Evolutionary conservation across 2,113 vertebrate genomes (phyloP).

Genomic region (Heterotis niloticus): DNA sequence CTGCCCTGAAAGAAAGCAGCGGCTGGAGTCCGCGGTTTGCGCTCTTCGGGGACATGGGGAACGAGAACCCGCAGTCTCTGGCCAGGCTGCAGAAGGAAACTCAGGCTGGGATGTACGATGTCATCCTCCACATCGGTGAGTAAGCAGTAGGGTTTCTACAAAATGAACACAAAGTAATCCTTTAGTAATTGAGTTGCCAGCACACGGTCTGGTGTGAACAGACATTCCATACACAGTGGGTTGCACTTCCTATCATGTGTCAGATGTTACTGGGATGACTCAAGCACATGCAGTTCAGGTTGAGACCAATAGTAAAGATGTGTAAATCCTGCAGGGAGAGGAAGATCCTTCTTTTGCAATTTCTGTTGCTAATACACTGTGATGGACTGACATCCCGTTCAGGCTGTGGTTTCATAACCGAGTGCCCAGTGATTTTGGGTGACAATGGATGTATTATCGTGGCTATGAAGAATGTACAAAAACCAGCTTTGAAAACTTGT

Average conservation of each 20-base stretch:
- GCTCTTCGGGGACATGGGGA: slow-evolving; percentile 79
- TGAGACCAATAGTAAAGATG: no score
- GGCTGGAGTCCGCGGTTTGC: slow-evolving; percentile 75
- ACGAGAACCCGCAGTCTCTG: slow-evolving; percentile 79
- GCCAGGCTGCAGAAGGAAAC: slow-evolving; percentile 74
- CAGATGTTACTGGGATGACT: no score
- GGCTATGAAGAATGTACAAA: no score
- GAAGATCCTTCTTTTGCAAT: no score
- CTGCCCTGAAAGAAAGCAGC: slow-evolving; percentile 59
- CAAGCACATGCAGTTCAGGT: no score
- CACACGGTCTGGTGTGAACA: background rate
- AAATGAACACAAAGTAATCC: background rate
- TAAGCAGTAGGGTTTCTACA: background rate
- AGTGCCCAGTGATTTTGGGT: no score
- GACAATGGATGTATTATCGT: no score
- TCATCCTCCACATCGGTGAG: slow-evolving; percentile 78
- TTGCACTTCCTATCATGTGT: slow-evolving; percentile 33
- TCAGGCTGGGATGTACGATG: slow-evolving; percentile 71
- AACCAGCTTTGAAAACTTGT: background rate
- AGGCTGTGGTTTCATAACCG: no score
- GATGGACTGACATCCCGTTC: no score
- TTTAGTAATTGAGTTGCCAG: background rate
- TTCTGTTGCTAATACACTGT: no score
- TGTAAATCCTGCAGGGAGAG: no score
- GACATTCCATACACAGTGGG: background rate